Percentiles rank a stretch among this genome's conserved stretches.
Conservation (phyloP, 2,113 vertebrate species). For the Sorex araneus region DNA sequence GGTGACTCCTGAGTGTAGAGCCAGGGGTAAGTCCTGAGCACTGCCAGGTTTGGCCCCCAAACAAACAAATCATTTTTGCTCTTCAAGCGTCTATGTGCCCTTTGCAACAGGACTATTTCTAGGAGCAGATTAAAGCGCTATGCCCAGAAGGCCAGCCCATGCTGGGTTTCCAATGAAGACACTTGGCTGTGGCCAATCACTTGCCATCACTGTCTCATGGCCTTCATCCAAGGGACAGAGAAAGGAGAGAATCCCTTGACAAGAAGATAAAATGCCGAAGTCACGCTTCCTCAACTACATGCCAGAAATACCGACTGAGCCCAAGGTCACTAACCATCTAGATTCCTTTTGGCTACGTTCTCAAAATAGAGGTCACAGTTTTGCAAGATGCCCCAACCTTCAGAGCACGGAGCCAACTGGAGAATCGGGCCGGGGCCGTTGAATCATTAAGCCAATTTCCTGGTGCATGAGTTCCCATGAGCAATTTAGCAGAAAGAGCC, state of each 20-base stretch:
- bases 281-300: not conserved
- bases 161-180: not conserved
- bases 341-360: not conserved
- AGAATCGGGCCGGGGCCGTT: not conserved
- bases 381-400: slow-evolving; percentile 28
- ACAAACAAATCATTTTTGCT: not conserved
- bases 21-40: no score
- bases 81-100: slow-evolving; percentile 14
- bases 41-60: not conserved
- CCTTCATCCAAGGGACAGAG: not conserved
- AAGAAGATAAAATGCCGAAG: slow-evolving; percentile 12
- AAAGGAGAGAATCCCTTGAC: slow-evolving; percentile 26
- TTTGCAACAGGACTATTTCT: not conserved
- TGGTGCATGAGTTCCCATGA: accelerated
- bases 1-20: no score
- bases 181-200: not conserved
- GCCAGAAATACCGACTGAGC: not conserved
- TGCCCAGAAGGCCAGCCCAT: not conserved
- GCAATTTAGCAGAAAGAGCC: not conserved
- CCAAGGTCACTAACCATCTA: not conserved
- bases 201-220: not conserved
- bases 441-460: not conserved
- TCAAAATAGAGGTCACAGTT: slow-evolving; percentile 48
- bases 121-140: not conserved
- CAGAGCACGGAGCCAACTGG: not conserved